phyloP scores from a whole-genome alignment of 2,888 invertebrate genomes.

The Theodoxus fluviatilis region DNA sequence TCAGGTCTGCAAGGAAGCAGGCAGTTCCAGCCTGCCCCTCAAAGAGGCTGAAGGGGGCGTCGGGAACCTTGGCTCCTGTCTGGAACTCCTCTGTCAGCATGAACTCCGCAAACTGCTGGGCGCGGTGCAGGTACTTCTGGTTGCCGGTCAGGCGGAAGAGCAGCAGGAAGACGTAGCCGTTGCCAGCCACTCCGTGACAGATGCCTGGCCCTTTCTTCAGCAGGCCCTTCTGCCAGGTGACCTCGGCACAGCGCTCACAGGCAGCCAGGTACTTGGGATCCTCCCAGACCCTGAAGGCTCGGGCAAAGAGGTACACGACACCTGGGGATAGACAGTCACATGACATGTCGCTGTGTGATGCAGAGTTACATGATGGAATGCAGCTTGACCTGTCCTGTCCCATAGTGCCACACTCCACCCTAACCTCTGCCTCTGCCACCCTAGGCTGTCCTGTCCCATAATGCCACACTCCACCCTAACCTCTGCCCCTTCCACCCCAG shows the following conservation, averaged over 20 bases:
- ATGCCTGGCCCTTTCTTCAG: constrained; percentile 87
- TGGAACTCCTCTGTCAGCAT: constrained; percentile 66
- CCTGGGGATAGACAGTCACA: constrained; percentile 65
- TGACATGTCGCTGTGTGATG: too few species aligned
- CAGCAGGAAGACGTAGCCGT: constrained; percentile 66
- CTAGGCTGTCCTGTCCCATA: too few species aligned
- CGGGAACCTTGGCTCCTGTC: constrained; percentile 76
- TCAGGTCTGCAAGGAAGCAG: constrained; percentile 81
- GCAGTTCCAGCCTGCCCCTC: constrained; percentile 88
- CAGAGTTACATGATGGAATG: too few species aligned
- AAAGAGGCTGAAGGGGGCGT: constrained; percentile 82
- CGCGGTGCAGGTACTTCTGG: constrained; percentile 75
- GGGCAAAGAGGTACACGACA: constrained; percentile 80
- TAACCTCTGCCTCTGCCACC: too few species aligned
- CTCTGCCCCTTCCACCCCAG: too few species aligned
- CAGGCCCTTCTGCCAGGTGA: constrained; percentile 84
- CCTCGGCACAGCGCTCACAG: constrained; percentile 75
- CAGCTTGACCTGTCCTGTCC: too few species aligned
- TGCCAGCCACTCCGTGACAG: constrained; percentile 77
- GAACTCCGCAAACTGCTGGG: constrained; percentile 79
- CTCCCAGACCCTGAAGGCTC: constrained; percentile 78
- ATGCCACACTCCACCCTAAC: too few species aligned
- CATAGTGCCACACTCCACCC: too few species aligned
- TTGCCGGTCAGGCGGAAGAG: constrained; percentile 79
- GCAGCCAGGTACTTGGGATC: constrained; percentile 78